Evolutionary conservation across 2,888 invertebrate species (phyloP).

Genomic region (Diachrysia chrysitis): DNA sequence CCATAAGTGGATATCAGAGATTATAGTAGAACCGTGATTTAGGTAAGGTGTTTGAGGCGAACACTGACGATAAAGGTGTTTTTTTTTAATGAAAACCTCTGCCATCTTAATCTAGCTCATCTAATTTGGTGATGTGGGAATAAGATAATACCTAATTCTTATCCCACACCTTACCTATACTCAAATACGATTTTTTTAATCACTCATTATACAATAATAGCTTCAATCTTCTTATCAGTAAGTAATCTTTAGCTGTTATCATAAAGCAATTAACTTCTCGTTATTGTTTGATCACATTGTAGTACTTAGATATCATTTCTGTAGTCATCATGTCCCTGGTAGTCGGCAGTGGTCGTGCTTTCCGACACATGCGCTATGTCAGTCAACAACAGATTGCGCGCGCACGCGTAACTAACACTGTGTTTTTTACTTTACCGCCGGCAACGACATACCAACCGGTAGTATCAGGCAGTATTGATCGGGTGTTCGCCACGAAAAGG

Average conservation of each 20-base stretch:
- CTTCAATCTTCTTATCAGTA: conserved; percentile 13
- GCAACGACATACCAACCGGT: conserved; percentile 68
- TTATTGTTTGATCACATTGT: conserved; percentile 23
- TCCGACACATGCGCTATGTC: conserved; percentile 78
- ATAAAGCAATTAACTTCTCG: conserved; percentile 18
- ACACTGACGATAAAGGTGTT: too few relatives aligned
- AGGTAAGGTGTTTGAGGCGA: too few relatives aligned
- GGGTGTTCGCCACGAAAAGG: conserved; percentile 80
- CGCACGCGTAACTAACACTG: conserved; percentile 78
- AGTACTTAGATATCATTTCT: conserved; percentile 17
- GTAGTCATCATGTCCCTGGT: conserved; percentile 33
- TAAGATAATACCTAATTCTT: too few relatives aligned
- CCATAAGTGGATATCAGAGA: too few relatives aligned
- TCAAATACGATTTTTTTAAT: neutral
- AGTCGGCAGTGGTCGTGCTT: conserved; percentile 62
- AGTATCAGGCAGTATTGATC: conserved; percentile 87
- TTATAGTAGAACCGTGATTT: too few relatives aligned
- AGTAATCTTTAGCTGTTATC: conserved; percentile 19
- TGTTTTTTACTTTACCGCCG: conserved; percentile 82
- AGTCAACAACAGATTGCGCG: conserved; percentile 85
- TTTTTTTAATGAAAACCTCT: neutral
- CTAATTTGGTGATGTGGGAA: neutral
- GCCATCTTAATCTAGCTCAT: neutral
- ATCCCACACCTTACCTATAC: too few relatives aligned
- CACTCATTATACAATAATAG: neutral